Base-by-base conservation (phyloP, 2,888 invertebrate genomes). In the Labia minor region DNA sequence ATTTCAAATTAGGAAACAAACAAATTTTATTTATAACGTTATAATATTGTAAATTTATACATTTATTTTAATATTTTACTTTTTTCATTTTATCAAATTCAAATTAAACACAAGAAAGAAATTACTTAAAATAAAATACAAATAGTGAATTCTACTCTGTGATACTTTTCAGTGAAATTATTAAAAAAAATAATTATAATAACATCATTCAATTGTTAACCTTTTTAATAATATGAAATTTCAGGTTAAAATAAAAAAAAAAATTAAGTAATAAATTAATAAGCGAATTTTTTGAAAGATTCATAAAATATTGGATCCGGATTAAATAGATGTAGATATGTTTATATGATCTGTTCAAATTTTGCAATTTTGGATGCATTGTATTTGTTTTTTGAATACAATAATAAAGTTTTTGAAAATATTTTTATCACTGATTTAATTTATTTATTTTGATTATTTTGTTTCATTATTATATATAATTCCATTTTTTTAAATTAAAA, bases 351-450 rank as follows among this genome's bases (percentile, higher is more conserved):
- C 49, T 49, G 49, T 49, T 49, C 49, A 49, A 49, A 49, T 49
- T 49, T 49, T 49, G 49, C 49, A 49, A 49, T 49, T 49, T 49
- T 49, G 49, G 49, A 49, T 49, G 49, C 49, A 49, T 49, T 49
- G 49, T 49, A 49, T 49, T 49, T 49, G 49, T 49, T 49, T 49
- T 49, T 49, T 49, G 49, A 49, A 49, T 49, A 49, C 49, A 49
- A 49, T 49, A 49, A 49, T 49, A 49, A 49, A 49, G 49, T 49
- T 49, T 49, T 49, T 49, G n/a, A 49, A 49, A 49, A 49, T 49
- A 49, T n/a, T 49, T 49, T 8, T 49, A 10, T 26, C 8, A 49
- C 3, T 49, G 3, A 11, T 49, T 49, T 49, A 49, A 49, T 49
- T 10, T 14, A 49, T 49, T 49, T n/a, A 10, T 26, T 26, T 26